Evolutionary conservation across 2,797 vertebrate genomes (phyloP).

Genomic region (Myotis findleyi): DNA sequence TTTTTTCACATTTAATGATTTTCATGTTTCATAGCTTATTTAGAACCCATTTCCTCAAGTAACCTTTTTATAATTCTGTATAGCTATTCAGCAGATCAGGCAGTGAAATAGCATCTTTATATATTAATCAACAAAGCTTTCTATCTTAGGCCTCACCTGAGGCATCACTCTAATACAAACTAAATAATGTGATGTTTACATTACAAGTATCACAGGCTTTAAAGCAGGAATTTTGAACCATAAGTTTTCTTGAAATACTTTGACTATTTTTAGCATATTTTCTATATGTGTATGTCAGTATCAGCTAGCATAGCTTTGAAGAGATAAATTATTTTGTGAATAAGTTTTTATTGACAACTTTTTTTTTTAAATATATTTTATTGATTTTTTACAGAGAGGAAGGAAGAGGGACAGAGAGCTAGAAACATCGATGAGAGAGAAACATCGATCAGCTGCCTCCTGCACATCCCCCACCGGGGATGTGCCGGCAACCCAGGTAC

Average conservation of each 20-base stretch:
- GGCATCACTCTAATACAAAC: conserved; percentile 77
- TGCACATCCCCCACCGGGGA: no score
- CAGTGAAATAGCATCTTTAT: conserved; percentile 88
- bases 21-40: conserved; percentile 90
- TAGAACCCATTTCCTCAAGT: conserved; percentile 87
- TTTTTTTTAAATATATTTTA: neutral
- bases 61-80: conserved; percentile 89
- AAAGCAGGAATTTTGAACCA: conserved; percentile 6
- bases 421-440: no score
- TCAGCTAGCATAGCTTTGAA: neutral
- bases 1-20: conserved; percentile 87
- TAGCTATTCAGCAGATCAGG: conserved; percentile 88
- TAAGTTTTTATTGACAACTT: neutral
- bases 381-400: no score
- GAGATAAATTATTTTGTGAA: neutral
- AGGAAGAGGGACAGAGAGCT: no score
- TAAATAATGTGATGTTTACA: conserved; percentile 80
- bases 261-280: neutral
- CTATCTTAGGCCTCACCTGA: conserved; percentile 83
- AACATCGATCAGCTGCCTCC: no score
- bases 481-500: no score
- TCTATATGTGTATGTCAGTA: neutral
- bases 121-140: conserved; percentile 91
- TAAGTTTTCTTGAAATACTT: neutral
- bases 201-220: conserved; percentile 76